Base-by-base conservation (phyloP, 2,797 vertebrate species). In the Alauda arvensis region DNA sequence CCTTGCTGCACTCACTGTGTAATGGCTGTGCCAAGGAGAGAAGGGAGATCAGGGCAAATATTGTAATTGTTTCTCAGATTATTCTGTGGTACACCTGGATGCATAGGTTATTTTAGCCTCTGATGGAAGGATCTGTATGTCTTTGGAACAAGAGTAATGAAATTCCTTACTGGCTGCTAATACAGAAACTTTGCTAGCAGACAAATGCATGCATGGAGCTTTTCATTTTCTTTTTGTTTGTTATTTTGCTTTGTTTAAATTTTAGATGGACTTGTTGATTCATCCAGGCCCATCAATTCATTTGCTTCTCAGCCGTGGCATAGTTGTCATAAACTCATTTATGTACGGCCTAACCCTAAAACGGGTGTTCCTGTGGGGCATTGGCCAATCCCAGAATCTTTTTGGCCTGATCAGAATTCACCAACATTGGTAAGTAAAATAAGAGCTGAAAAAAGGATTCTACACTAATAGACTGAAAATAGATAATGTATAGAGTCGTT, bases 351-450 rank as follows among this genome's bases (percentile, higher is more conserved):
- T 17, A 99, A 99, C 95, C 98, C 98, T 74, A 99, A 99, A 97
- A 99, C 98, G 4, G 99, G 99, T 9, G 98, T 99, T 94, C 99
- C 99, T 85, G 98, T 99, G 77, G 99, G 99, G 66, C 99, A 99
- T 24, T 99, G 99, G 99, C 99, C 99, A 90, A 99, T 99, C 88
- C 99, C 99, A 56, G 99, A 99, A 94, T 99, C 99, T 88, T 99
- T 99, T 96, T 99, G 99, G 99, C 99, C 99, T 59, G 99, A 99
- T 97, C 99, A 99, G 97, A 99, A 99, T 95, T 99, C 98, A 87
- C 98, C 98, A 67, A 98, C 98, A 39, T 96, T 99, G 97, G 99
- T 99, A 97, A 98, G 98, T 97, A 85, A 89, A 80, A 75, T 56
- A 79, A 90, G 37, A 74, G 21, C 72, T 90, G 63, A 81, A 61